Evolutionary conservation across 2,888 invertebrate species (phyloP).

Genomic region (Pomacea canaliculata): DNA sequence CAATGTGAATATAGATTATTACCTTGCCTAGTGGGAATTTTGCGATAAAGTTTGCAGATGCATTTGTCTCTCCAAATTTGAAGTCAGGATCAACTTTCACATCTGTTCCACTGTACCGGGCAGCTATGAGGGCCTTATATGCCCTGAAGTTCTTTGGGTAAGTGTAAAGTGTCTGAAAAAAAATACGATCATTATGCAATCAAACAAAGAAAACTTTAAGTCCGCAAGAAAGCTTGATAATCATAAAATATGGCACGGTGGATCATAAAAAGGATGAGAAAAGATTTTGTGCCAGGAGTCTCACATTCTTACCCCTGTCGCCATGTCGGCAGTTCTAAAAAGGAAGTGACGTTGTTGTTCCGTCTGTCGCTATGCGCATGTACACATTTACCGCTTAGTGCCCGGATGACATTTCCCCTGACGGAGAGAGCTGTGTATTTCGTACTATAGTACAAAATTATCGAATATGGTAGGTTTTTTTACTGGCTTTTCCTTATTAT

Average conservation of each 20-base stretch:
- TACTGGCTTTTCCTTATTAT: background rate
- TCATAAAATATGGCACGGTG: too few species aligned
- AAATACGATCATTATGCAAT: background rate
- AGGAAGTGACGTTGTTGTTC: conserved; percentile 48
- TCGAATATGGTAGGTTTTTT: conserved; percentile 20
- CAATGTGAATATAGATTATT: conserved; percentile 63
- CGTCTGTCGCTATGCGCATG: conserved; percentile 22
- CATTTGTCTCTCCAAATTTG: conserved; percentile 94
- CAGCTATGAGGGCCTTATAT: conserved; percentile 96
- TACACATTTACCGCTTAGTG: conserved; percentile 20
- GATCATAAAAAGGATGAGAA: too few species aligned
- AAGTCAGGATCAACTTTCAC: conserved; percentile 74
- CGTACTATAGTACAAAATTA: conserved; percentile 6
- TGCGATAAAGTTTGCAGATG: conserved; percentile 85
- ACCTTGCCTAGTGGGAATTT: conserved; percentile 99
- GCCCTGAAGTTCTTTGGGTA: conserved; percentile 98
- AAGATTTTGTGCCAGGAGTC: conserved; percentile 7
- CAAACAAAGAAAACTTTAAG: background rate
- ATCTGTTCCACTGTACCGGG: conserved; percentile 89
- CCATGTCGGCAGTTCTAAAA: conserved; percentile 70
- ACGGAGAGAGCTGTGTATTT: conserved; percentile 3
- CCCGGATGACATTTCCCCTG: conserved; percentile 31
- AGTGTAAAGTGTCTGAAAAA: conserved; percentile 91
- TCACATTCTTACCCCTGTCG: conserved; percentile 73
- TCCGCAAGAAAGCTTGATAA: too few species aligned